Percentiles rank a stretch among this genome's conserved stretches.
phyloP scores from a whole-genome alignment of 1,140 invertebrate genomes.

The Solen grandis region DNA sequence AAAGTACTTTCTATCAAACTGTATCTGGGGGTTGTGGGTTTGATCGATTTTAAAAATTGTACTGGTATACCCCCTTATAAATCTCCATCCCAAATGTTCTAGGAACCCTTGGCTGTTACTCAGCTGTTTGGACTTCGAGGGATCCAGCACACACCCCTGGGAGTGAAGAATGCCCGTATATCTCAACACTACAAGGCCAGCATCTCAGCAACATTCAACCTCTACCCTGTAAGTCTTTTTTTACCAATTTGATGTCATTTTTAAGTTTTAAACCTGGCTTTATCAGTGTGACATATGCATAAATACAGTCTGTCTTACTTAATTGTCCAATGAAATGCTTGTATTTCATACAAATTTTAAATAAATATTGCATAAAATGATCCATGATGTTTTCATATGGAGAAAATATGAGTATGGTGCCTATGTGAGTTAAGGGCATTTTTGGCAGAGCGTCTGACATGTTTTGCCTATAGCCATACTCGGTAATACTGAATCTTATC shows the following conservation, averaged over 20 bases:
- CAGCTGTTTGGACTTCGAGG: slow-evolving; percentile 84
- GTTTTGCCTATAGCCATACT: too few species aligned
- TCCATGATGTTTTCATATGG: background rate
- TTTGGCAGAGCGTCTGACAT: too few species aligned
- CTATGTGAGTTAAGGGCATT: too few species aligned
- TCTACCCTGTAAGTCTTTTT: slow-evolving; percentile 82
- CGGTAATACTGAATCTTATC: too few species aligned
- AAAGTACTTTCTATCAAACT: background rate
- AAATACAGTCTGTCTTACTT: background rate
- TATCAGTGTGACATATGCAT: background rate
- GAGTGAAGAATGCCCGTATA: slow-evolving; percentile 82
- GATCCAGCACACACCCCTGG: slow-evolving; percentile 79
- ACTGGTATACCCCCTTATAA: too few species aligned
- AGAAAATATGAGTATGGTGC: background rate
- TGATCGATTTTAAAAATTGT: too few species aligned
- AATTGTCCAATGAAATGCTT: background rate
- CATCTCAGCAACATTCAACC: slow-evolving; percentile 86
- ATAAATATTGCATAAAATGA: too few species aligned
- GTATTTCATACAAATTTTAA: background rate
- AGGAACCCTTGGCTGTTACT: slow-evolving; percentile 85
- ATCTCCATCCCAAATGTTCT: slow-evolving; percentile 34
- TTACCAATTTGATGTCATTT: background rate
- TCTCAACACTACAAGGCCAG: slow-evolving; percentile 87
- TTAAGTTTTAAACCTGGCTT: background rate
- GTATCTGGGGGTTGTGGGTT: too few species aligned